Evolutionary conservation across 92 coral and sea anemone species (phyloP).

Genomic region (Epizoanthus scotinus): DNA sequence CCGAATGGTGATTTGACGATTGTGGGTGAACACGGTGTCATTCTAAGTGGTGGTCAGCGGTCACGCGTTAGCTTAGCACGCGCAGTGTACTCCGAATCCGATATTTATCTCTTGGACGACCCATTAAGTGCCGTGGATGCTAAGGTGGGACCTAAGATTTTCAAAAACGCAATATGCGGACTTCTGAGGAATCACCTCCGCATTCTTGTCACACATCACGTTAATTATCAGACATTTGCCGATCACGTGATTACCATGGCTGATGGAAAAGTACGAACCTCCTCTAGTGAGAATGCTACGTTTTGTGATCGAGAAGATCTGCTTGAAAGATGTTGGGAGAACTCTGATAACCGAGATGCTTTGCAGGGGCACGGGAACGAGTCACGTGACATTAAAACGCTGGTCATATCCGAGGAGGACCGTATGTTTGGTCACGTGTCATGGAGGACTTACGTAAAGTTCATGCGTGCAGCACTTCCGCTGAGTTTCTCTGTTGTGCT

Average conservation of each 20-base stretch:
- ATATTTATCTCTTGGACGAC: slow-evolving; percentile 9
- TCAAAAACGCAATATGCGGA: neutral
- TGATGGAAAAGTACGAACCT: neutral
- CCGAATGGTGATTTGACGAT: slow-evolving; percentile 13
- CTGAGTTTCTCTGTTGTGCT: neutral
- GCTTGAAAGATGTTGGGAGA: too few species aligned
- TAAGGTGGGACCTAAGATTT: neutral
- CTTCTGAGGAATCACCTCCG: neutral
- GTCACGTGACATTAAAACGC: neutral
- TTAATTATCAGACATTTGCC: neutral
- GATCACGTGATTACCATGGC: neutral
- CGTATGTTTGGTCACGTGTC: slow-evolving; percentile 8
- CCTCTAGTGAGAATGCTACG: neutral
- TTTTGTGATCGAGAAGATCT: neutral
- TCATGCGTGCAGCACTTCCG: neutral
- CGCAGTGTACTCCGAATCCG: neutral
- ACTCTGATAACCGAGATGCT: neutral
- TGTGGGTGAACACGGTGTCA: slow-evolving; percentile 10
- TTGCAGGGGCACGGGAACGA: neutral
- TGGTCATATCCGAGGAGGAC: slow-evolving; percentile 3
- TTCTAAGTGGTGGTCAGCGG: slow-evolving; percentile 11
- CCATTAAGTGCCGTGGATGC: neutral
- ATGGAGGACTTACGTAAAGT: neutral
- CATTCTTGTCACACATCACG: neutral
- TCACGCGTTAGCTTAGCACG: slow-evolving; percentile 16